These are phyloP conservation scores for Aphis gossypii DNA, from an alignment of 1,140 invertebrate genomes.

Conservation along the genomic window DNA sequence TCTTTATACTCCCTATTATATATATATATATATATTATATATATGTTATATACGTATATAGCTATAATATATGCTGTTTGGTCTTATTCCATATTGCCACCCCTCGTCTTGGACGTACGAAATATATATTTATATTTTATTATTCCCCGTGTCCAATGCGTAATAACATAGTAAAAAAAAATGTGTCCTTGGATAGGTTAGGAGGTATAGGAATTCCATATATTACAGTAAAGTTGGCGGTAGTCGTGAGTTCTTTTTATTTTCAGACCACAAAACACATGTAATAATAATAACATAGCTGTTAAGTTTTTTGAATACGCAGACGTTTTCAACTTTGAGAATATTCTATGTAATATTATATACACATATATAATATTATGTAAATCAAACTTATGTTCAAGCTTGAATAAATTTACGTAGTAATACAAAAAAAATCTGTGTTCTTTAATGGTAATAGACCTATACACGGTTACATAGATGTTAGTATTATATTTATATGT, in stretches of 20 bases:
- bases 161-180: conserved; percentile 38
- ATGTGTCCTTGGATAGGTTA: not conserved
- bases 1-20: not conserved
- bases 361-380: not conserved
- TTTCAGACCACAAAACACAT: not conserved
- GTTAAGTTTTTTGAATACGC: conserved; percentile 14
- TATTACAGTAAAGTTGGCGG: conserved; percentile 12
- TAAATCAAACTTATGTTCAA: not conserved
- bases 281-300: not conserved
- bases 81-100: not conserved
- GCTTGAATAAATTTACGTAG: not conserved
- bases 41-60: not conserved
- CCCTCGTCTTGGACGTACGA: not conserved
- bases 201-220: not conserved
- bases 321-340: conserved; percentile 12
- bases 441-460: not conserved
- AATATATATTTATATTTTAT: conserved; percentile 35
- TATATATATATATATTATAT: not conserved
- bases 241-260: not conserved
- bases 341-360: conserved; percentile 6
- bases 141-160: conserved; percentile 42
- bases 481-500: not conserved
- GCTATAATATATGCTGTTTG: not conserved
- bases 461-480: not conserved
- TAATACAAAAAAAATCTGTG: not conserved